Base-by-base conservation (phyloP, 2,797 vertebrate species). In the Sphaeramia orbicularis region DNA sequence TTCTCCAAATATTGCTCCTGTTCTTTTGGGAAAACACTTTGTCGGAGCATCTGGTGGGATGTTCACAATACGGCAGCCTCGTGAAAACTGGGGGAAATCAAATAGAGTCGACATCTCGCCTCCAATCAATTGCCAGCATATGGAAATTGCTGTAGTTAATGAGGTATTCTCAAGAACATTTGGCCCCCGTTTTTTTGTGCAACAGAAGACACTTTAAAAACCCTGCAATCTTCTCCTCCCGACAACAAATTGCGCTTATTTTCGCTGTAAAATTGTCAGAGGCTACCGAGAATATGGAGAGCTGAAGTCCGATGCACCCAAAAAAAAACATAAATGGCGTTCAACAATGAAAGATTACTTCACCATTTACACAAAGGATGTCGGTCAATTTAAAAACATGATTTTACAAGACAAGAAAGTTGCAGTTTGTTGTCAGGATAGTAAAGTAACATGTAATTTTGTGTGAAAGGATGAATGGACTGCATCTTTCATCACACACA, bases 81-180 rank as follows among this genome's bases (percentile, higher is more conserved):
- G 49, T 56, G 53, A 73, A 80, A 79, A 68, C 44, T 11, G 19
- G 4, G 4, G 41, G 43, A 72, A 80, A 83, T 83, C 71, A 84
- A 81, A 79, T 6, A 47, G 55, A 60, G 32, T 80, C 45, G 10
- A 70, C 71, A 71, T 77, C 52, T 70, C 30, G 11, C 36, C 30
- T 77, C 43, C 47, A 43, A 71, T 82, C 56, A 80, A 72, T 49
- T 57, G 69, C 74, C 74, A 74, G 59, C 77, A 76, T 52, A 69
- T 1, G 19, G 53, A 67, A 80, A 75, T 56, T 44, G 55, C 51
- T 60, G 60, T 51, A 54, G 67, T 60, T 75, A 77, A 85, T 74
- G 63, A 77, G 65, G 15, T 71, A 53, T 79, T 72, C 57, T 58
- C 24, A 35, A 37, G 27, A 68, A 62, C 53, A 71, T 65, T 71